Base-by-base conservation (phyloP, 2,113 vertebrate genomes). In the Hucho hucho region DNA sequence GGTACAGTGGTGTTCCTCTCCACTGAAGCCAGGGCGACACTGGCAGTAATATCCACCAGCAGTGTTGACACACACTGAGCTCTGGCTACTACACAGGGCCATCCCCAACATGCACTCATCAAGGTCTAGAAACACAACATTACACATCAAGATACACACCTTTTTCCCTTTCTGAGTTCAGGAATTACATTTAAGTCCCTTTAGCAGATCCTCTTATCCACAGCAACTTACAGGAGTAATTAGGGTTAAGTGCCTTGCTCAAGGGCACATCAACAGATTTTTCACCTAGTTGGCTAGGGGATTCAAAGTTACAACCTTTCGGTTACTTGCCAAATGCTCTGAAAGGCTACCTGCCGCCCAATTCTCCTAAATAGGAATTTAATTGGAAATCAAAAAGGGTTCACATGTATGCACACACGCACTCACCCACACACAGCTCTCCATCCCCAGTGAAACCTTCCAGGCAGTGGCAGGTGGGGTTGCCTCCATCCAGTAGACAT, bases 391-490 rank as follows among this genome's bases (percentile, higher is more conserved):
- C 6, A 37, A 37, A 37, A 37, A 29, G 5, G 1, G 29, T 29
- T 29, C 47, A 58, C 58, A 56, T 1, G 7, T 7, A 61, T 22
- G n/a, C 20, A 24, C n/a, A 61, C 58, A 61, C 53, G 5, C 18
- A 82, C 88, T 95, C 92, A 98, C 97, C 96, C 64, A 91, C 82
- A 83, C 97, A 98, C 0, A 85, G 58, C 64, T 86, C 89, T 64
- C 94, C 95, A 72, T 95, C 91, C 53, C 92, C 93, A 61, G 90
- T 81, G 82, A 96, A 98, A 56, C 96, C 97, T 49, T 90, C 82
- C 78, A 90, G 84, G 91, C 97, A 97, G 3, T 86, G 89, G 80
- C 97, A 97, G 16, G 20, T 32, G 1, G 92, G 85, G 68, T 85
- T 79, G 22, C 92, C 92, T 69, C 89, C 91, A 28, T 90, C 76